Percentiles rank a stretch among this genome's conserved stretches.
These are phyloP conservation scores for Hydractinia symbiolongicarpus DNA, from an alignment of 30 jellyfish, hydroid and myxozoan species.

Conservation along the genomic window DNA sequence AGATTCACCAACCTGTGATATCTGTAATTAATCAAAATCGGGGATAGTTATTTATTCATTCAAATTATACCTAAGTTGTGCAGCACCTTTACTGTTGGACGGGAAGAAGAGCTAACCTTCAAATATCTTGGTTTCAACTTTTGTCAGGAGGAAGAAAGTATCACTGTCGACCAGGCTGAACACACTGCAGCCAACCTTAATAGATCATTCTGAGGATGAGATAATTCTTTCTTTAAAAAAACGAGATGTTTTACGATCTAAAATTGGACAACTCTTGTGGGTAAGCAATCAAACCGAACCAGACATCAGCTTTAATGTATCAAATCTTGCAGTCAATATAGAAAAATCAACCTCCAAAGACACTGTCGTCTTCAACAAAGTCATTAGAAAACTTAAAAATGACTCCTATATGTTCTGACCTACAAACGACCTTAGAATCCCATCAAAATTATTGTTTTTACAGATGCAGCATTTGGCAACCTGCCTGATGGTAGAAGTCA, in stretches of 20 bases:
- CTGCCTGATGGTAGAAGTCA: no score
- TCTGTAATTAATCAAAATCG: no score
- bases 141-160: background rate
- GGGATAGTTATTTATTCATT: no score
- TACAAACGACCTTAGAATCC: conserved; percentile 5
- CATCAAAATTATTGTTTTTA: no score
- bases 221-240: background rate
- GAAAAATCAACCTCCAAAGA: background rate
- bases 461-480: no score
- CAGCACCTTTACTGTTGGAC: no score
- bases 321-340: conserved; percentile 6
- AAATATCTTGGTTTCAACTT: conserved; percentile 4
- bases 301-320: conserved; percentile 7
- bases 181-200: conserved; percentile 9
- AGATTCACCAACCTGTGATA: conserved; percentile 25
- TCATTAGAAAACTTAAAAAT: background rate
- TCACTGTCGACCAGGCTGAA: conserved; percentile 2
- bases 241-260: background rate
- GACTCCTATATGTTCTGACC: background rate
- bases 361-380: conserved; percentile 5
- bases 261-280: conserved; percentile 4
- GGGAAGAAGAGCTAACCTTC: conserved; percentile 3
- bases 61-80: no score
- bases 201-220: background rate
- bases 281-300: conserved; percentile 5